A percentile compares a stretch with the other conserved stretches of the same genome.
phyloP scores from a whole-genome alignment of 2,797 vertebrate genomes.

The Hippocampus kuda region DNA sequence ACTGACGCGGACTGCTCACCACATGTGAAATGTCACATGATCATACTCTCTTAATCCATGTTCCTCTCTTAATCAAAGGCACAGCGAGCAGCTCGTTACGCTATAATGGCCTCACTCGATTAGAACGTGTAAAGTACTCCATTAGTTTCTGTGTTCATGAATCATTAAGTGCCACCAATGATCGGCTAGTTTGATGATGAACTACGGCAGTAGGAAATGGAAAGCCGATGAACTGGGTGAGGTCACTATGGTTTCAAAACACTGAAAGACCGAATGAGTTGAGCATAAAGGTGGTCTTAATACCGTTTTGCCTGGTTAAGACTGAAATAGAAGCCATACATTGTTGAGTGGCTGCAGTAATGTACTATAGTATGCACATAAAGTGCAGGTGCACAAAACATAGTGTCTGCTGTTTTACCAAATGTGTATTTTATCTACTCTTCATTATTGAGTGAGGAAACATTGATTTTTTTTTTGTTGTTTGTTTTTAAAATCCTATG shows the following conservation, averaged over 20 bases:
- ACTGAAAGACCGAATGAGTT: conserved; percentile 43
- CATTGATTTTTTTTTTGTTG: too few species aligned
- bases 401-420: too few species aligned
- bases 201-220: conserved; percentile 60
- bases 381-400: too few species aligned
- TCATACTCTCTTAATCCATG: conserved; percentile 37
- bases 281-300: conserved; percentile 29
- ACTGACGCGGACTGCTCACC: conserved; percentile 43
- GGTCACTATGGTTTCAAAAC: conserved; percentile 50
- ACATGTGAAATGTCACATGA: conserved; percentile 48
- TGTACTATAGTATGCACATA: neutral
- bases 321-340: neutral
- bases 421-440: too few species aligned
- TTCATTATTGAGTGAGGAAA: too few species aligned
- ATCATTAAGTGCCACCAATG: conserved; percentile 70
- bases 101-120: conserved; percentile 67
- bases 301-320: neutral
- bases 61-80: conserved; percentile 60
- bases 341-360: neutral
- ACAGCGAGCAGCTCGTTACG: conserved; percentile 58
- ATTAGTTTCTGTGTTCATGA: conserved; percentile 70
- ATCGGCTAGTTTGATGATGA: conserved; percentile 63
- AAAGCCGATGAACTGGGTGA: conserved; percentile 50
- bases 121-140: conserved; percentile 69
- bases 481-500: too few species aligned